Evolutionary conservation across 2,797 vertebrate genomes (phyloP).

Genomic region (Lepilemur septentrionalis): DNA sequence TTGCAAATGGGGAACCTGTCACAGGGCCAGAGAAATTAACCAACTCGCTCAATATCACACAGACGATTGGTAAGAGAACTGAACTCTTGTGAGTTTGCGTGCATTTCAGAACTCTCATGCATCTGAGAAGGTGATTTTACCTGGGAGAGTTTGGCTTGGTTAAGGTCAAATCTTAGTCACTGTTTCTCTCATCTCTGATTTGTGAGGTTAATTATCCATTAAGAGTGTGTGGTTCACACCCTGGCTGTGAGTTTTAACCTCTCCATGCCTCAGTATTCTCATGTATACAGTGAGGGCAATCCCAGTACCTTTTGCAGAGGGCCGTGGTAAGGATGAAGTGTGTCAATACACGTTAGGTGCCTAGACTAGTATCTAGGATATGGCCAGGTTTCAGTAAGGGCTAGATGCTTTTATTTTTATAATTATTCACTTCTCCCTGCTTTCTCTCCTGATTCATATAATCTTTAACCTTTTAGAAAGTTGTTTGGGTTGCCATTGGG

Average conservation of each 20-base stretch:
- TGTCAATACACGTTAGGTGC: background rate
- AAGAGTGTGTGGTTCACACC: background rate
- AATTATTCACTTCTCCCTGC: background rate
- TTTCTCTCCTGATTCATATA: slow-evolving; percentile 12
- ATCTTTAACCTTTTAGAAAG: background rate
- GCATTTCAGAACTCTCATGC: background rate
- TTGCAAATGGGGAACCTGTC: background rate
- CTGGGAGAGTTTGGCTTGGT: background rate
- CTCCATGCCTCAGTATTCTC: background rate
- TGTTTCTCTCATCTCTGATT: background rate
- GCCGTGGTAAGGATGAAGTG: background rate
- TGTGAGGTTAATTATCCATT: background rate
- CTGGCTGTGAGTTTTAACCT: background rate
- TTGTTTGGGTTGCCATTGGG: background rate
- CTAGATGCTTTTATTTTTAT: background rate
- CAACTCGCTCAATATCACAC: background rate
- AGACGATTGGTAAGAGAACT: background rate
- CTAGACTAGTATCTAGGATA: background rate
- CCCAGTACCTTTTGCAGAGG: background rate
- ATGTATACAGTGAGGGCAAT: background rate
- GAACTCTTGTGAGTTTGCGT: background rate
- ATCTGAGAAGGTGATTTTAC: background rate
- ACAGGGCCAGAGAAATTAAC: background rate
- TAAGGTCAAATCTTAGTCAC: background rate
- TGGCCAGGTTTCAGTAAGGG: background rate